Evolutionary conservation across 2,888 invertebrate genomes (phyloP).

Genomic region (Liposcelis brunnea): DNA sequence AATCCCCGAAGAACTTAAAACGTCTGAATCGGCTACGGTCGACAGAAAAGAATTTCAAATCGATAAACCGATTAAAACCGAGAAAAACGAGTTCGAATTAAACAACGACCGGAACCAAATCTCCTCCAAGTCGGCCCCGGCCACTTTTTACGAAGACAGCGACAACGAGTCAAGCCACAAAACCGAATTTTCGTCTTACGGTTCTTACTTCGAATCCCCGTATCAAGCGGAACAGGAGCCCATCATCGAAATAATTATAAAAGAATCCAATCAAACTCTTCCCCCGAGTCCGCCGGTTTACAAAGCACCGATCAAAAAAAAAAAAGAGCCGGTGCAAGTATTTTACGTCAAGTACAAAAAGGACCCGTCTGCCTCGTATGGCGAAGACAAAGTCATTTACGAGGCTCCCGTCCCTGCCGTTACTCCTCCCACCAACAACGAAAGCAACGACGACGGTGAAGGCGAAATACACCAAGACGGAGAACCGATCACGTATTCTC

Average conservation of each 20-base stretch:
- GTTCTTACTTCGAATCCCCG: constrained; percentile 10
- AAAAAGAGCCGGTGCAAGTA: constrained; percentile 74
- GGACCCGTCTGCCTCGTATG: constrained; percentile 46
- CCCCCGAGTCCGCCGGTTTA: constrained; percentile 41
- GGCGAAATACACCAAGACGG: constrained; percentile 26
- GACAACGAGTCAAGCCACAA: constrained; percentile 25
- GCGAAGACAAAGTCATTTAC: constrained; percentile 54
- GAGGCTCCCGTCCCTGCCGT: constrained; percentile 67
- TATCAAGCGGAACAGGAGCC: constrained; percentile 46
- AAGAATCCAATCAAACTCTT: constrained; percentile 68
- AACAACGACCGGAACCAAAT: constrained; percentile 27
- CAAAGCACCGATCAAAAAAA: constrained; percentile 36
- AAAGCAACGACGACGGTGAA: constrained; percentile 32
- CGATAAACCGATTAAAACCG: constrained; percentile 31
- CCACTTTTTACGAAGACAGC: neutral
- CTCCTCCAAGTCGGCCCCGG: constrained; percentile 4
- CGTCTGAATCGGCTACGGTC: constrained; percentile 21
- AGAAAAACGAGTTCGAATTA: too few species aligned
- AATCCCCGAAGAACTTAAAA: neutral
- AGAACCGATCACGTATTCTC: constrained; percentile 24
- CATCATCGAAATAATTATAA: constrained; percentile 82
- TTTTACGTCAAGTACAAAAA: constrained; percentile 85
- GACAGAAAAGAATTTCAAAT: too few species aligned
- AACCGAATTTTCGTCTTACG: neutral
- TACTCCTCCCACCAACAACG: constrained; percentile 48